These are phyloP conservation scores for Chloroclystis v-ata DNA, from an alignment of 2,888 invertebrate species.

Conservation along the genomic window DNA sequence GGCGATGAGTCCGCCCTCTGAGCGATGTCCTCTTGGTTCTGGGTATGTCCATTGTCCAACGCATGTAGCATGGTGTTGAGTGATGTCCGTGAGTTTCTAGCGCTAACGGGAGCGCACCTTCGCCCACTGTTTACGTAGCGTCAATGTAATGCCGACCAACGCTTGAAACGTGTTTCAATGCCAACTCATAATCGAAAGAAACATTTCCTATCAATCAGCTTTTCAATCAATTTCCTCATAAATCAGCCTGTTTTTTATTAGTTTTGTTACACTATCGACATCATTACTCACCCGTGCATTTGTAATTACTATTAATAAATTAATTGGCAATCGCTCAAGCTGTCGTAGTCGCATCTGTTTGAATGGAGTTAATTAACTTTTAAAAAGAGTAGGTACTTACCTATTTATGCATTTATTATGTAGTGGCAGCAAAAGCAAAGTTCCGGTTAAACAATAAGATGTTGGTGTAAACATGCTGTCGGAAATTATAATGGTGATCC, in stretches of 20 bases:
- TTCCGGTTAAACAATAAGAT: no score
- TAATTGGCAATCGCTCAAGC: slow-evolving; percentile 53
- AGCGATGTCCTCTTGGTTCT: slow-evolving; percentile 63
- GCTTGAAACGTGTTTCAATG: slow-evolving; percentile 3
- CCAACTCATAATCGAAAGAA: background rate
- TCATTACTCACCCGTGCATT: background rate
- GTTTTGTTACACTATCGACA: background rate
- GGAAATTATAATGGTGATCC: no score
- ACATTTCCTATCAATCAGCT: slow-evolving; percentile 1
- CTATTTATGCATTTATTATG: no score
- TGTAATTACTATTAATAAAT: slow-evolving; percentile 5
- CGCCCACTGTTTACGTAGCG: slow-evolving; percentile 16
- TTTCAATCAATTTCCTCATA: background rate
- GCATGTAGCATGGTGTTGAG: slow-evolving; percentile 31
- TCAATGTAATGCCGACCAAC: slow-evolving; percentile 4
- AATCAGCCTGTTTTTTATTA: background rate
- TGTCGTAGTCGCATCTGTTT: slow-evolving; percentile 40
- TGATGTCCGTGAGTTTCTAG: slow-evolving; percentile 19
- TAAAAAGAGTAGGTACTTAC: no score
- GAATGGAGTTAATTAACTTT: slow-evolving; percentile 38
- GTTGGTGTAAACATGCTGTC: no score
- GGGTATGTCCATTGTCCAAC: slow-evolving; percentile 64
- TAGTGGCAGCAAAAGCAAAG: no score
- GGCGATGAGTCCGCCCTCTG: slow-evolving; percentile 51
- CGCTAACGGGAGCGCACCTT: slow-evolving; percentile 29